Base-by-base conservation (phyloP, 2,888 invertebrate genomes). In the Achlya flavicornis region DNA sequence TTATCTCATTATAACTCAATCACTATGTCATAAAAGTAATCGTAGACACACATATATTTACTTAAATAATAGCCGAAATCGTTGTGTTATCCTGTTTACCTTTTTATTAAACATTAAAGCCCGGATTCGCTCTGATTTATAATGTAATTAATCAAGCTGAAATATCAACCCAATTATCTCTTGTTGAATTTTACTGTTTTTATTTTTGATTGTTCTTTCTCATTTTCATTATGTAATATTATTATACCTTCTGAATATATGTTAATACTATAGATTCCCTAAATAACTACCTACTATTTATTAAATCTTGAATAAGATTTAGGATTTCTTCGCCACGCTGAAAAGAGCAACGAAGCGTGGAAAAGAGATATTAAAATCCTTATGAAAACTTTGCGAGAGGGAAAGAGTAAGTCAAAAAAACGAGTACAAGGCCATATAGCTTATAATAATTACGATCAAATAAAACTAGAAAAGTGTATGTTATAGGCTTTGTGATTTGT, bases 141-240 rank as follows among this genome's bases (percentile, higher is more conserved):
- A 84, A 83, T 84, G 85, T 83, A 86, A 88, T 88, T 87, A 85
- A 89, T 88, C 86, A 87, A 78, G 81, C 84, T 87, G 87, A 84
- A 87, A 88, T 89, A 87, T 87, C 88, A 88, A 80, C 70, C 88
- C 88, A 89, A 88, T 89, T 89, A 89, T 88, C 84, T 88, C 78
- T 75, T 81, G 81, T 79, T 79, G 81, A 76, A 77, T 85, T 82
- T 78, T 70, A 75, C 76, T 71, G 77, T 75, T 76, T 80, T 80
- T 74, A 77, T 73, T 75, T 73, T 68, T 60, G 70, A 66, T 59
- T 68, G 70, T 66, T 66, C 64, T 63, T 69, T 66, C 46, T 60
- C 61, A 63, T 58, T 59, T 66, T 58, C 60, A 67, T 58, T 41
- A 67, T 68, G 61, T 68, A 48, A 61, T 66, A 63, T 58, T n/a